These are phyloP conservation scores for Nautilus pompilius DNA, from an alignment of 1,140 invertebrate genomes.

Conservation along the genomic window DNA sequence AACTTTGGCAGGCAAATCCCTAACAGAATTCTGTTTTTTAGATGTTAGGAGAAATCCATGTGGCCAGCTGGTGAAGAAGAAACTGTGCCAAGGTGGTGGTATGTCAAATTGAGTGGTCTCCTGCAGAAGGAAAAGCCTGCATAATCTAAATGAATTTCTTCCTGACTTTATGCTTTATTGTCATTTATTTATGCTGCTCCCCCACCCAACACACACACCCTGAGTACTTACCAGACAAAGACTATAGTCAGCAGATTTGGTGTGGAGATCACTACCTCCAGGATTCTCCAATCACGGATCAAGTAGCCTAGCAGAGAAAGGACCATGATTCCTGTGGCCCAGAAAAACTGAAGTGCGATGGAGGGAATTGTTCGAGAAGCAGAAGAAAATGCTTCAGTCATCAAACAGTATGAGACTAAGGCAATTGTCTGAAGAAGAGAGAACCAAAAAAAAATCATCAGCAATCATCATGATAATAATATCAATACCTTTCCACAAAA, in stretches of 20 bases:
- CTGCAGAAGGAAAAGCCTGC: background rate
- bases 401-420: constrained; percentile 42
- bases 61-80: background rate
- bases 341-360: constrained; percentile 51
- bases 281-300: constrained; percentile 56
- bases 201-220: too few species aligned
- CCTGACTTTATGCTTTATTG: too few species aligned
- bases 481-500: too few species aligned
- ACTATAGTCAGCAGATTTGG: constrained; percentile 55
- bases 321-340: constrained; percentile 52
- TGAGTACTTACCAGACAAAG: constrained; percentile 55
- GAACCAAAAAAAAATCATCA: too few species aligned
- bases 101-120: background rate
- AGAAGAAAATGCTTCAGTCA: constrained; percentile 59
- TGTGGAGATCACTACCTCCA: constrained; percentile 55
- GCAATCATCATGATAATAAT: too few species aligned
- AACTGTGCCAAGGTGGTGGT: background rate
- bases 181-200: too few species aligned
- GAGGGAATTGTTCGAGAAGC: constrained; percentile 57
- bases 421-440: constrained; percentile 38
- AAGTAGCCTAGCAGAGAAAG: constrained; percentile 53
- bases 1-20: too few species aligned
- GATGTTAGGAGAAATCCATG: background rate
- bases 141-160: too few species aligned
- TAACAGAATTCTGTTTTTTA: too few species aligned